Evolutionary conservation across 2,797 vertebrate genomes (phyloP).

Genomic region (Nyctalus aviator): DNA sequence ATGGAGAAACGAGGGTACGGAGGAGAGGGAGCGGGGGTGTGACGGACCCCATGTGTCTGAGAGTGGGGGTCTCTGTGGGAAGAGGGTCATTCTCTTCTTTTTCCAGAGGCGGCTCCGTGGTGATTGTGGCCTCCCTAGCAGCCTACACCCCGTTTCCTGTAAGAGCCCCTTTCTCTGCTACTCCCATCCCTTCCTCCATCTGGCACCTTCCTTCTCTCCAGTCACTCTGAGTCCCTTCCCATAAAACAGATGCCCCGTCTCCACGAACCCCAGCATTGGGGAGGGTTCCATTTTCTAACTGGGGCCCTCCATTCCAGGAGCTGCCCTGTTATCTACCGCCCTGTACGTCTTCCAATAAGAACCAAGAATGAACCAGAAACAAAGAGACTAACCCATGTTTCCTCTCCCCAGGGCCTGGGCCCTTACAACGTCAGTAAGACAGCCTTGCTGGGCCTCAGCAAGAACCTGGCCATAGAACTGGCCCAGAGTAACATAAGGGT

Average conservation of each 20-base stretch:
- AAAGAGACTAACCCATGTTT: background rate
- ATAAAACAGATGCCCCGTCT: background rate
- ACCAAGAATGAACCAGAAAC: slow-evolving; percentile 45
- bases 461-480: slow-evolving; percentile 90
- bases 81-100: background rate
- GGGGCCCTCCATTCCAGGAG: background rate
- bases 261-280: background rate
- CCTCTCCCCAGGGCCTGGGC: slow-evolving; percentile 88
- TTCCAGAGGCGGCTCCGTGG: slow-evolving; percentile 92
- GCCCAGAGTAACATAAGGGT: slow-evolving; percentile 91
- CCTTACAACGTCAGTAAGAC: slow-evolving; percentile 95
- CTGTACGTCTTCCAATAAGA: background rate
- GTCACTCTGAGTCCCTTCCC: background rate
- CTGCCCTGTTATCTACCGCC: background rate
- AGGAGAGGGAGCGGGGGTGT: background rate
- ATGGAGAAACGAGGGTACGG: slow-evolving; percentile 93
- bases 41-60: background rate
- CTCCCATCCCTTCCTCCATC: background rate
- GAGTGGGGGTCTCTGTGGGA: background rate
- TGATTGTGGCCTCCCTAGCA: slow-evolving; percentile 92
- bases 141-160: slow-evolving; percentile 90
- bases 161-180: slow-evolving; percentile 61
- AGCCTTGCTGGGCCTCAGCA: slow-evolving; percentile 92
- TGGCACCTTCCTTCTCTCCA: background rate
- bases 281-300: background rate